Evolutionary conservation across 2,797 vertebrate genomes (phyloP).

Genomic region (Helarctos malayanus): DNA sequence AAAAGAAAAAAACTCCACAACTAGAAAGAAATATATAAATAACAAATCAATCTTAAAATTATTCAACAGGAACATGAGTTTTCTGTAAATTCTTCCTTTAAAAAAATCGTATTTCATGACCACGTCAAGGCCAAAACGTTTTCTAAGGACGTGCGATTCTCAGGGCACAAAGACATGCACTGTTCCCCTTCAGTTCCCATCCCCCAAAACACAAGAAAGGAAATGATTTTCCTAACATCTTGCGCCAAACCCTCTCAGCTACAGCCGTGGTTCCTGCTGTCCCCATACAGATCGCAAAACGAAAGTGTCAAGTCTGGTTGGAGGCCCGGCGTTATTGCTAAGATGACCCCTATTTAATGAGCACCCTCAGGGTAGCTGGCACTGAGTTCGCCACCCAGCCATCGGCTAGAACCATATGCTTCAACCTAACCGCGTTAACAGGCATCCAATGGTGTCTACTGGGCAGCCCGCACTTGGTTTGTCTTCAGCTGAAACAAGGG

Average conservation of each 20-base stretch:
- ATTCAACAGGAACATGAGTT: slow-evolving; percentile 10
- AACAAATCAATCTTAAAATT: slow-evolving; percentile 51
- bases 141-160: background rate
- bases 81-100: slow-evolving; percentile 40
- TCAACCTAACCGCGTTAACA: background rate
- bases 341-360: background rate
- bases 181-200: background rate
- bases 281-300: background rate
- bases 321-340: background rate
- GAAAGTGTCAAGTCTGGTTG: background rate
- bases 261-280: background rate
- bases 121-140: slow-evolving; percentile 19
- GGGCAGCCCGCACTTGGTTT: background rate
- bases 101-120: slow-evolving; percentile 22
- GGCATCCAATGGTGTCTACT: background rate
- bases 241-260: background rate
- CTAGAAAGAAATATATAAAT: slow-evolving; percentile 29
- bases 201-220: background rate
- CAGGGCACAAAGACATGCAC: background rate
- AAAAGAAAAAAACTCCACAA: background rate
- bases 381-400: background rate
- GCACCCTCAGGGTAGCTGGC: background rate
- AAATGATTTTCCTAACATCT: slow-evolving; percentile 4
- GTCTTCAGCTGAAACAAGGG: background rate
- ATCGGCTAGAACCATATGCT: background rate